Evolutionary conservation across 1,140 invertebrate species (phyloP).

Genomic region (Propsilocerus akamusi): DNA sequence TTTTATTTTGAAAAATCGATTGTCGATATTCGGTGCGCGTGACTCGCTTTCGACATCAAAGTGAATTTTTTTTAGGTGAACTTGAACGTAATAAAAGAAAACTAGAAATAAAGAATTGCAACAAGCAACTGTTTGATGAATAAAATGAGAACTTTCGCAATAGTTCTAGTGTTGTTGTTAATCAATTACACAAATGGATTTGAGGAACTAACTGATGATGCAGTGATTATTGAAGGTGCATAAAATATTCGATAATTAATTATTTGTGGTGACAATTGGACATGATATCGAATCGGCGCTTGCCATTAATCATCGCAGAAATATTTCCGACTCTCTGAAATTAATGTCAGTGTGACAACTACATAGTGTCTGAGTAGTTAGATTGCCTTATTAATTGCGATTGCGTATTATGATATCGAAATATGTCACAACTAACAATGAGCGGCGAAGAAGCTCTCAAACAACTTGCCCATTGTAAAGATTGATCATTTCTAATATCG

Average conservation of each 20-base stretch:
- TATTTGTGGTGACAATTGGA: background rate
- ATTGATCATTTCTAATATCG: too few relatives aligned
- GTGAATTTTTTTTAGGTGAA: background rate
- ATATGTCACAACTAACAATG: too few relatives aligned
- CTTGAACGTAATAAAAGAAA: background rate
- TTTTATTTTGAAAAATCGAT: too few relatives aligned
- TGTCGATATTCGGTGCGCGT: too few relatives aligned
- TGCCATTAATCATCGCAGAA: background rate
- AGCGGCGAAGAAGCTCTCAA: too few relatives aligned
- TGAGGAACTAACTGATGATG: background rate
- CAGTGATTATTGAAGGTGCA: conserved; percentile 4
- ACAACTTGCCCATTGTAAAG: too few relatives aligned
- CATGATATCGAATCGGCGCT: background rate
- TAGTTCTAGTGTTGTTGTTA: background rate
- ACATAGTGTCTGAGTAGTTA: too few relatives aligned
- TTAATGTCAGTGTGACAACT: conserved; percentile 11
- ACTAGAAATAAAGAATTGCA: background rate
- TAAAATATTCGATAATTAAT: background rate
- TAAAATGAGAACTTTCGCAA: background rate
- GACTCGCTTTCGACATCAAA: background rate
- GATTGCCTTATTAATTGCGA: too few relatives aligned
- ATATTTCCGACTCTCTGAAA: conserved; percentile 13
- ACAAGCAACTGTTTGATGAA: background rate
- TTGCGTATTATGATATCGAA: too few relatives aligned
- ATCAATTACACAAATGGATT: background rate